These are phyloP conservation scores for Lerema accius DNA, from an alignment of 1,140 invertebrate genomes.

Conservation along the genomic window DNA sequence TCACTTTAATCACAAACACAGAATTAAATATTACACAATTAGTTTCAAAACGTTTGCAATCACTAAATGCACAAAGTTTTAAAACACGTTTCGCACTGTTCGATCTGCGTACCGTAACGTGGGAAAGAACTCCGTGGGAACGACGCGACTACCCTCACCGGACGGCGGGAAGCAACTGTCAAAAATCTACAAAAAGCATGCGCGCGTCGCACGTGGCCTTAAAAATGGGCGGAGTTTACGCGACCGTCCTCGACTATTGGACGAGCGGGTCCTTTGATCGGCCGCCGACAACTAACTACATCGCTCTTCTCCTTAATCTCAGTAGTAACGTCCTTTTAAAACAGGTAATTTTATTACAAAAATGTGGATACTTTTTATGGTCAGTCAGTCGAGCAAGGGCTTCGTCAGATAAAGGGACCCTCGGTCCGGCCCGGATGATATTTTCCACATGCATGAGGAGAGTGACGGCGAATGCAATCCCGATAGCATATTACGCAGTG, in stretches of 20 bases:
- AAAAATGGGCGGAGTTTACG: constrained; percentile 58
- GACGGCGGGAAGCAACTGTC: constrained; percentile 57
- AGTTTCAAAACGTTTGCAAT: background rate
- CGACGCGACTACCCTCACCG: constrained; percentile 36
- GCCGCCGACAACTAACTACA: constrained; percentile 77
- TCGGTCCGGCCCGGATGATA: constrained; percentile 34
- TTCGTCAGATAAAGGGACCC: constrained; percentile 45
- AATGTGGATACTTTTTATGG: constrained; percentile 72
- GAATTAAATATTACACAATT: background rate
- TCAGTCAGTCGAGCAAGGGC: constrained; percentile 59
- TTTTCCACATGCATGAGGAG: constrained; percentile 53
- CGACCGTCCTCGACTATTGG: constrained; percentile 55
- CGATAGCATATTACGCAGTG: constrained; percentile 62
- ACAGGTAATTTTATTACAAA: constrained; percentile 81
- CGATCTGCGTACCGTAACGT: constrained; percentile 40
- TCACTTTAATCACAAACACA: constrained; percentile 30
- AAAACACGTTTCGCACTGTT: constrained; percentile 32
- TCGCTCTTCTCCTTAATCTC: constrained; percentile 79
- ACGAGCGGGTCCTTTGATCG: constrained; percentile 66
- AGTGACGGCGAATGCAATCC: constrained; percentile 59
- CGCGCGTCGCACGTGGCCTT: constrained; percentile 76
- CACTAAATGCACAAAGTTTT: constrained; percentile 25
- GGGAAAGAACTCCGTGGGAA: constrained; percentile 17
- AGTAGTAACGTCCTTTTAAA: constrained; percentile 80
- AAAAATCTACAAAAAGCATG: constrained; percentile 50